Conservation (phyloP, 2,113 vertebrate genomes). For the Crypturellus undulatus region DNA sequence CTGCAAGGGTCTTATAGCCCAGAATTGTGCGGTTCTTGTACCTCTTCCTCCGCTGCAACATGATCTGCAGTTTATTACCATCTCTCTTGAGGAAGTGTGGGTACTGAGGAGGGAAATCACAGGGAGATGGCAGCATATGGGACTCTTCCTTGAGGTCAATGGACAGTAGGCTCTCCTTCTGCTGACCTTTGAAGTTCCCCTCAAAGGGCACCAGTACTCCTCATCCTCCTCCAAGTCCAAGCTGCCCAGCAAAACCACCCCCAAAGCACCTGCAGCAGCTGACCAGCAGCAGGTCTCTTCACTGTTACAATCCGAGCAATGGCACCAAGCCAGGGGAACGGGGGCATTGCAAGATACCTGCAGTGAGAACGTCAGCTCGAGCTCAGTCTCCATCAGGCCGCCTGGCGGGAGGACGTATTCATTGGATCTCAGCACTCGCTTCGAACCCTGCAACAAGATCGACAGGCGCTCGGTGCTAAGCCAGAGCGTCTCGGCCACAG, state of each 20-base stretch:
- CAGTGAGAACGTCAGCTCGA: conserved; percentile 95
- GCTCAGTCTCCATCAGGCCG: conserved; percentile 93
- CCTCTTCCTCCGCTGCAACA: conserved; percentile 93
- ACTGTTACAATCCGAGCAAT: background rate
- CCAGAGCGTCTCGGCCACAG: background rate
- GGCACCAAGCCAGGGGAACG: background rate
- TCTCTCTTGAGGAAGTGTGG: conserved; percentile 97
- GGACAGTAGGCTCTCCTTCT: background rate
- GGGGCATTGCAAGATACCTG: conserved; percentile 82
- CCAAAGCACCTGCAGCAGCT: background rate
- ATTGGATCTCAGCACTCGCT: conserved; percentile 93
- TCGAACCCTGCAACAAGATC: conserved; percentile 86
- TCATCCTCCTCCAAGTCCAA: background rate
- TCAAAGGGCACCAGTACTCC: background rate
- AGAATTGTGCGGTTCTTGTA: conserved; percentile 97
- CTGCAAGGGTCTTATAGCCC: conserved; percentile 95
- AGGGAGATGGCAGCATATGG: background rate
- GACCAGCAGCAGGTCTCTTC: background rate
- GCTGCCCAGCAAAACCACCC: background rate
- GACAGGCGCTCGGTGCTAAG: background rate
- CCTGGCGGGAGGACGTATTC: conserved; percentile 94
- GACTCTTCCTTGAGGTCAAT: background rate
- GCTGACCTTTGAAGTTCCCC: background rate
- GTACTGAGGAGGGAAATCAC: conserved; percentile 79
- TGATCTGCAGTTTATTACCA: conserved; percentile 95